A percentile compares a stretch with the other conserved stretches of the same genome.
These are phyloP conservation scores for Belgica antarctica DNA, from an alignment of 2,888 invertebrate genomes.

Conservation along the genomic window DNA sequence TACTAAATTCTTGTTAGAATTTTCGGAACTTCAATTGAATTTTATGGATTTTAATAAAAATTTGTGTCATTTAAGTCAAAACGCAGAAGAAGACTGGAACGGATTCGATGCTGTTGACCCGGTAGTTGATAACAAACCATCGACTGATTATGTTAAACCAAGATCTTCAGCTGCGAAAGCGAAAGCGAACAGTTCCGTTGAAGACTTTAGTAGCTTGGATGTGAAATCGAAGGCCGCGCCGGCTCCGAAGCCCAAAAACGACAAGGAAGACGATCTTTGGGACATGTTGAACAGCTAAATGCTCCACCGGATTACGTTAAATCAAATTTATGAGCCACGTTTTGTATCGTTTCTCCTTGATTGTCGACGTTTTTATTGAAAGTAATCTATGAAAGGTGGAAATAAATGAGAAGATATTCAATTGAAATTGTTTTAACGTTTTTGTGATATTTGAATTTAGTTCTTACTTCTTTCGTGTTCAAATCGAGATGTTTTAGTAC, in stretches of 20 bases:
- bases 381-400: too few relatives aligned
- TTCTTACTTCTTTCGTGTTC: too few relatives aligned
- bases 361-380: too few relatives aligned
- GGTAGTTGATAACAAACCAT: slow-evolving; percentile 47
- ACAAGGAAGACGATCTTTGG: slow-evolving; percentile 62
- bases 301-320: too few relatives aligned
- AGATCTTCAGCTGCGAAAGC: slow-evolving; percentile 47
- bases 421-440: too few relatives aligned
- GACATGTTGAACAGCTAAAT: slow-evolving; percentile 61
- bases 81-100: slow-evolving; percentile 51
- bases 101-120: slow-evolving; percentile 49
- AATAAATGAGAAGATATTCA: too few relatives aligned
- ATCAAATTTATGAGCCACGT: too few relatives aligned
- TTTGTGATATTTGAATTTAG: too few relatives aligned
- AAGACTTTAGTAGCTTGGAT: slow-evolving; percentile 53
- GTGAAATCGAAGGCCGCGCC: slow-evolving; percentile 49
- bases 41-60: not conserved
- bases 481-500: too few relatives aligned
- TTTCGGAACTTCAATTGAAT: not conserved
- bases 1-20: not conserved
- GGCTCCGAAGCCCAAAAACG: slow-evolving; percentile 49
- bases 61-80: slow-evolving; percentile 44
- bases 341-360: too few relatives aligned
- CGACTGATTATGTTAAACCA: slow-evolving; percentile 36
- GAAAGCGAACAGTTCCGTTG: slow-evolving; percentile 49